These are phyloP conservation scores for Pavo muticus DNA, from an alignment of 2,113 vertebrate species.

Conservation along the genomic window DNA sequence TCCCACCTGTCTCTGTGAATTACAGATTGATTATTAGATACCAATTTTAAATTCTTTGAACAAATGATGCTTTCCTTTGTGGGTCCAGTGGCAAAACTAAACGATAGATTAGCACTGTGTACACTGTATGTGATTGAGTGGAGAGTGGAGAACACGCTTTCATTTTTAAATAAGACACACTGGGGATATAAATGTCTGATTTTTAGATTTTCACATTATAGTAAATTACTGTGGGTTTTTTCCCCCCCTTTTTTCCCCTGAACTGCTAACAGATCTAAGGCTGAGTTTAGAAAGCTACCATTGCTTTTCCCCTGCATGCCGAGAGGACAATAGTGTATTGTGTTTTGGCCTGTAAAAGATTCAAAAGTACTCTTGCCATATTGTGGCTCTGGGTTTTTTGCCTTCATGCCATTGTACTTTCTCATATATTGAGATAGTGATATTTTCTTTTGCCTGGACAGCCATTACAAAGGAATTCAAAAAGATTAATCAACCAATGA, in stretches of 20 bases:
- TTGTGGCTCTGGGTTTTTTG: not conserved
- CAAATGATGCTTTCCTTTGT: not conserved
- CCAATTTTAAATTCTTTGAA: not conserved
- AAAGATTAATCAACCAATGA: not conserved
- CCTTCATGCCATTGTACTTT: not conserved
- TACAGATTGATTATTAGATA: not conserved
- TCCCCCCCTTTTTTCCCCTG: not conserved
- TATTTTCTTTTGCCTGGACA: not conserved
- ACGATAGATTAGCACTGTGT: not conserved
- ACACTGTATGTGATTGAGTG: not conserved
- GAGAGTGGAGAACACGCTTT: not conserved
- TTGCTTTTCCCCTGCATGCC: not conserved
- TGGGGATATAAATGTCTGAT: not conserved
- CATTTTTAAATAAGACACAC: not conserved
- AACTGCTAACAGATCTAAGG: not conserved
- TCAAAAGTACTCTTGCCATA: not conserved
- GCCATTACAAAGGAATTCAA: not conserved
- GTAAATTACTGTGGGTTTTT: not conserved
- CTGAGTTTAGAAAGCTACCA: not conserved
- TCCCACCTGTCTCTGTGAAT: not conserved
- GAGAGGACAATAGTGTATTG: fast-evolving
- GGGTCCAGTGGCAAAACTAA: not conserved
- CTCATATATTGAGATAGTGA: not conserved
- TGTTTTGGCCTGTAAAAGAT: not conserved
- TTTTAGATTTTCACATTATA: not conserved